Evolutionary conservation across 2,888 invertebrate genomes (phyloP), one percentile per base, ranked within the genome.

Genomic region (Lordiphosa fenestrarum): DNA sequence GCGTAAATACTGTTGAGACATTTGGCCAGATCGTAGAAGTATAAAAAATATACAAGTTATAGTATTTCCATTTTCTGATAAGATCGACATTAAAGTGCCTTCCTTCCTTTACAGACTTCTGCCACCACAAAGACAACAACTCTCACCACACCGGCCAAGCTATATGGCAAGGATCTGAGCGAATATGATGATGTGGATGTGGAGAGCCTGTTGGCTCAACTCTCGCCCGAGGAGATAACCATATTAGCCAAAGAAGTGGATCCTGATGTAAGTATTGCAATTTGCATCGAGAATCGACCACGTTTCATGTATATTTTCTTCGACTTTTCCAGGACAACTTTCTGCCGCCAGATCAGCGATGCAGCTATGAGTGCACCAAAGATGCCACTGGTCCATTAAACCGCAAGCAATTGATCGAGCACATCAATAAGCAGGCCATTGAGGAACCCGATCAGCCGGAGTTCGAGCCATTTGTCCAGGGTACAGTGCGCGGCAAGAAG

Each of bases 191-290:
- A 98, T 90, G 94, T 98, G 87, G 98, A 99, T 90, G 96, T 99
- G 77, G 99, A 99, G 89, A 96, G 97, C 84, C 92, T 99, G 64
- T 91, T 99, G 84, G 92, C 96, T 55, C 97, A 98, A 89, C 92
- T 99, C 70, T 95, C 97, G 60, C 94, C 96, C 49, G 98, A 98
- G 89, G 99, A 99, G 91, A 94, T 99, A 76, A 97, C 96, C 87
- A 96, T 98, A 90, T 92, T 99, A 86, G 98, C 98, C 86, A 97
- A 97, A 91, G 98, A 99, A 92, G 98, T 98, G 80, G 99, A 99
- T 92, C 99, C 99, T 72, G 99, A 99, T 92, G 98, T 98, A 91
- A 96, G 96, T 94, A 15, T 0, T 3, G n/a, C 6, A 4, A 4
- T 25, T 3, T n/a, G 1, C 0, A 1, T 21, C 15, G 6, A 6